These are phyloP conservation scores for Hymenochirus boettgeri DNA, from an alignment of 2,113 vertebrate species.

Conservation along the genomic window DNA sequence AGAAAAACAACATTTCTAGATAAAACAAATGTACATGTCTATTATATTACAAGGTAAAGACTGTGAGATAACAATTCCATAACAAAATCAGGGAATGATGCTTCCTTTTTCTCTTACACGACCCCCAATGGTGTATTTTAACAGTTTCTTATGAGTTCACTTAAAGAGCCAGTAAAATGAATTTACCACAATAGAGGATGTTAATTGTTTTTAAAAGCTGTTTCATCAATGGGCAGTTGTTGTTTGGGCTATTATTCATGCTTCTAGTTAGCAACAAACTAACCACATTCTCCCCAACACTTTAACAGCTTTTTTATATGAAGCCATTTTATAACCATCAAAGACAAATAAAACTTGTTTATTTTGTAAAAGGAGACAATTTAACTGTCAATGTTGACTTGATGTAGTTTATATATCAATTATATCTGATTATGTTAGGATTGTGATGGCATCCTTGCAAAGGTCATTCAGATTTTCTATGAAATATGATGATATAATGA, in stretches of 20 bases:
- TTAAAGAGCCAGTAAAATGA: constrained; percentile 35
- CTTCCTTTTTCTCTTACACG: background rate
- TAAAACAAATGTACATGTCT: background rate
- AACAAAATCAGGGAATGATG: background rate
- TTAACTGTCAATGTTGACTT: background rate
- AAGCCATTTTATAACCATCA: constrained; percentile 9
- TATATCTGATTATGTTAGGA: background rate
- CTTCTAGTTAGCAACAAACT: constrained; percentile 30
- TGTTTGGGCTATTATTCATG: constrained; percentile 28
- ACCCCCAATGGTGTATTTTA: constrained; percentile 16
- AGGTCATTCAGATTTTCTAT: constrained; percentile 9
- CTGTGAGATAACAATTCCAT: no score
- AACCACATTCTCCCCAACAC: constrained; percentile 23
- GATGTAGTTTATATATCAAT: background rate
- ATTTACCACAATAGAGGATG: constrained; percentile 32
- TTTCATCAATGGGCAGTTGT: constrained; percentile 32
- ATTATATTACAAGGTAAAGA: background rate
- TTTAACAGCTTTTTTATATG: constrained; percentile 25
- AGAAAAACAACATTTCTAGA: background rate
- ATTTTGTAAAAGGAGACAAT: background rate
- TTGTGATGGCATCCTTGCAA: constrained; percentile 6
- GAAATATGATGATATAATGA: constrained; percentile 29
- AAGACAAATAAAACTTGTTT: background rate
- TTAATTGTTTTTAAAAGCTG: constrained; percentile 39
- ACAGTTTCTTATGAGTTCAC: constrained; percentile 28